Percentiles rank a stretch among this genome's conserved stretches.
Evolutionary conservation across 2,888 invertebrate species (phyloP).

Genomic region (Rhyacophila evoluta): DNA sequence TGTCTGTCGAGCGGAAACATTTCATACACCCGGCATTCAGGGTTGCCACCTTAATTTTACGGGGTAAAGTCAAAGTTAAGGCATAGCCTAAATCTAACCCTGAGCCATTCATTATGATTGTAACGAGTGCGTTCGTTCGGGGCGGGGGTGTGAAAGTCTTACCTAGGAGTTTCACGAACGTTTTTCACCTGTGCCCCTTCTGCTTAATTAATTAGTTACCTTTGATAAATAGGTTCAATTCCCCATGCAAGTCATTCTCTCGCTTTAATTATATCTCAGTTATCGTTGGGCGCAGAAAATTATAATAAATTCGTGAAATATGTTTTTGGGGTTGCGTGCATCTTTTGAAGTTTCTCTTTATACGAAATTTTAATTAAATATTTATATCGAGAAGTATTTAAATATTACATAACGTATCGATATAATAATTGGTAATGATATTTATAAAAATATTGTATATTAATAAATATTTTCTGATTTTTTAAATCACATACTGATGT

Average conservation of each 20-base stretch:
- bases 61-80: not conserved
- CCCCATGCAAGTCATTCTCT: not conserved
- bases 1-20: slow-evolving; percentile 1
- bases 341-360: too few relatives aligned
- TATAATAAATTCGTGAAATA: too few relatives aligned
- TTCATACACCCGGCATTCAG: not conserved
- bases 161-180: slow-evolving; percentile 4
- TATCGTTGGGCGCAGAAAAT: too few relatives aligned
- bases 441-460: too few relatives aligned
- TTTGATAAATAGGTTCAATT: not conserved
- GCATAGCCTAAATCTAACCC: slow-evolving; percentile 22
- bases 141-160: not conserved
- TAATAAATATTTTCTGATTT: too few relatives aligned
- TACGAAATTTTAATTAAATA: too few relatives aligned
- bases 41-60: not conserved
- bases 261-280: not conserved
- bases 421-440: too few relatives aligned
- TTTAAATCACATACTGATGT: too few relatives aligned
- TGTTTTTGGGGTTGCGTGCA: too few relatives aligned
- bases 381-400: too few relatives aligned
- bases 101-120: slow-evolving; percentile 22
- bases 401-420: too few relatives aligned
- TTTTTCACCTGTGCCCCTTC: slow-evolving; percentile 1
- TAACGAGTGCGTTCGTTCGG: not conserved
- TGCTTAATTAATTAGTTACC: not conserved